Evolutionary conservation across 2,888 invertebrate species (phyloP), one percentile per base, ranked within the genome.

Genomic region (Sipunculus nudus): DNA sequence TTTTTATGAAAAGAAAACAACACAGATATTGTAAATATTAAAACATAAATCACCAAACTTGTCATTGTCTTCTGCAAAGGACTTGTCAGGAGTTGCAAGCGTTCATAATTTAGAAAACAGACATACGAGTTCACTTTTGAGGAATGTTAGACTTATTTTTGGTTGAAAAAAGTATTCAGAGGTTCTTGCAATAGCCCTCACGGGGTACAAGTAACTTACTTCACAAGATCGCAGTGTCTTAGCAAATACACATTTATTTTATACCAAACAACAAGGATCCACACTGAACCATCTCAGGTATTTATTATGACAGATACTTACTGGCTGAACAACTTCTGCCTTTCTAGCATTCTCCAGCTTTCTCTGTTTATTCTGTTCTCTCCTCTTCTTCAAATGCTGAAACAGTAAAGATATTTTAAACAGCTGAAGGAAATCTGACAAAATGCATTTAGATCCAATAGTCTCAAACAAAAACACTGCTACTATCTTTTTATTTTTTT

Each of bases 251-350:
- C n/a, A 23, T 41, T 23, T 21, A 6, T 41, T 23, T 23, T 41
- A 6, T 5, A 23, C 41, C 41, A 41, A 6, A 41, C 23, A 23
- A 41, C n/a, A 8, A 5, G 6, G 19, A 4, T 6, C 41, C 23
- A 23, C n/a, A 35, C 38, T 35, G 10, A 16, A 10, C 38, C 10
- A 13, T 32, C 21, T 50, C 16, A 16, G 19, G n/a, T n/a, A n/a
- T n/a, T n/a, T n/a, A n/a, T n/a, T n/a, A n/a, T n/a, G n/a, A n/a
- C 16, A 38, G 16, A 55, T 31, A 72, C 80, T 74, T 72, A 80
- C 81, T 13, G 76, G 72, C 64, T 80, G 79, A 4, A 79, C 78
- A 61, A 81, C 59, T 73, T 82, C 82, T 38, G 76, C 69, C 63
- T 79, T 80, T 40, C 75, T 72, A 53, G 76, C 77, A 70, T 82